Conservation (phyloP, 1,140 invertebrate species). For the Bactericera cockerelli region DNA sequence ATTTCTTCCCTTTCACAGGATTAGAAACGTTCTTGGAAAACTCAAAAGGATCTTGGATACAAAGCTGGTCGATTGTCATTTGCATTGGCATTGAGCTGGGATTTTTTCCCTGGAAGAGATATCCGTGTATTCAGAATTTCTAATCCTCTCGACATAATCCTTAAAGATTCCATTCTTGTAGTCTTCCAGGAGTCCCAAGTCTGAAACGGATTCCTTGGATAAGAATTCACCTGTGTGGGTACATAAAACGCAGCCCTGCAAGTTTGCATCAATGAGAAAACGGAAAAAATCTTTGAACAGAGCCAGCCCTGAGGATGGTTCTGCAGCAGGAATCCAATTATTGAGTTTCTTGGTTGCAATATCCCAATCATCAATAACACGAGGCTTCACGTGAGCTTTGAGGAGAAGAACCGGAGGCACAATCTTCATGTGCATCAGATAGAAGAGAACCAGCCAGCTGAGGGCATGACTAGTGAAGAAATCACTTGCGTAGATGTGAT, state of each 20-base stretch:
- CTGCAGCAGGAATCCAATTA: slow-evolving; percentile 2
- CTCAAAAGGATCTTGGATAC: slow-evolving; percentile 34
- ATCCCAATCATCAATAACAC: slow-evolving; percentile 10
- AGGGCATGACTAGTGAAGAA: slow-evolving; percentile 31
- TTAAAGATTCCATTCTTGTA: slow-evolving; percentile 26
- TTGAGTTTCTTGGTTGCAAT: slow-evolving; percentile 2
- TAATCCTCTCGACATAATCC: slow-evolving; percentile 23
- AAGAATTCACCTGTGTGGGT: slow-evolving; percentile 27
- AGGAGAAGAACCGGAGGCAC: slow-evolving; percentile 21
- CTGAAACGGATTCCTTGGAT: slow-evolving; percentile 23
- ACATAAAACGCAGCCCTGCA: slow-evolving; percentile 26
- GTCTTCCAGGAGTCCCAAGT: slow-evolving; percentile 17
- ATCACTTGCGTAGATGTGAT: slow-evolving; percentile 24
- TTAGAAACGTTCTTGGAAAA: slow-evolving; percentile 32
- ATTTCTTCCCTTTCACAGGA: slow-evolving; percentile 17
- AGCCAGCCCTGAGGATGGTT: not conserved
- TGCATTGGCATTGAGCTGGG: slow-evolving; percentile 13
- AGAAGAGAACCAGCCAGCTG: slow-evolving; percentile 31
- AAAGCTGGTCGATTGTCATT: slow-evolving; percentile 19
- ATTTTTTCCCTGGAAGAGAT: slow-evolving; percentile 20
- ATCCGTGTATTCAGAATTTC: slow-evolving; percentile 19
- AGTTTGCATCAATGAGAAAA: not conserved
- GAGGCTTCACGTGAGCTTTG: slow-evolving; percentile 1
- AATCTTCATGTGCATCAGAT: slow-evolving; percentile 22
- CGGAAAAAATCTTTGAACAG: slow-evolving; percentile 9